Base-by-base conservation (phyloP, 2,113 vertebrate genomes). In the Sporophila hypoxantha region DNA sequence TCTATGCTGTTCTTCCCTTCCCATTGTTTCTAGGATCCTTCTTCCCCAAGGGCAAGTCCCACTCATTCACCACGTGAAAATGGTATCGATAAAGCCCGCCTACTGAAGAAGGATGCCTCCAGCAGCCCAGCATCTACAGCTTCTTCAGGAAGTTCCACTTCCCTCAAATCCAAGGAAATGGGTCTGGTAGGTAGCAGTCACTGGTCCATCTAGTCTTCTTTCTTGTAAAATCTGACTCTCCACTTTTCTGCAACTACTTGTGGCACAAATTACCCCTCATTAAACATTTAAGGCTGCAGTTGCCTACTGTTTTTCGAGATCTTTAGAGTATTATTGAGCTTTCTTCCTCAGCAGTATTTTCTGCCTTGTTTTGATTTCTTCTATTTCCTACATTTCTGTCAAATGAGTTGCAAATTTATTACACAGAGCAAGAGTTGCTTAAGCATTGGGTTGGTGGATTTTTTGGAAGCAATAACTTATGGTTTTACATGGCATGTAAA, bases 91-190 rank as follows among this genome's bases (percentile, higher is more conserved):
- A 98, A 98, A 96, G 97, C 85, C 21, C 97, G 97, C 8, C 77
- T 98, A 16, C 92, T 98, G 34, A 98, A 98, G 90, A 98, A 98
- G 88, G 98, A 98, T 23, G 97, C 97, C 37, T 98, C 98, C 9
- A 98, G 98, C 65, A 98, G 98, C 90, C 98, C 98, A 8, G 98
- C 97, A 8, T 98, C 98, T 76, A 98, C 98, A 0, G 98, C 98
- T 41, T 98, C 98, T 69, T 98, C 98, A 22, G 97, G 97, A 94
- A 98, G 98, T 89, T 98, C 98, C 10, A 90, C 98, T 76, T 98
- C 98, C 49, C 95, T 98, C 82, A 98, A 98, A 95, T 98, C 98
- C 93, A 98, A 98, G 97, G 98, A 98, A 96, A 96, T 98, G 61
- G 96, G 96, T 88, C 94, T 98, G 97, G 98, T 98, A 80, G 61